These are phyloP conservation scores for Melinaea menophilus DNA, from an alignment of 2,888 invertebrate species.

Conservation along the genomic window DNA sequence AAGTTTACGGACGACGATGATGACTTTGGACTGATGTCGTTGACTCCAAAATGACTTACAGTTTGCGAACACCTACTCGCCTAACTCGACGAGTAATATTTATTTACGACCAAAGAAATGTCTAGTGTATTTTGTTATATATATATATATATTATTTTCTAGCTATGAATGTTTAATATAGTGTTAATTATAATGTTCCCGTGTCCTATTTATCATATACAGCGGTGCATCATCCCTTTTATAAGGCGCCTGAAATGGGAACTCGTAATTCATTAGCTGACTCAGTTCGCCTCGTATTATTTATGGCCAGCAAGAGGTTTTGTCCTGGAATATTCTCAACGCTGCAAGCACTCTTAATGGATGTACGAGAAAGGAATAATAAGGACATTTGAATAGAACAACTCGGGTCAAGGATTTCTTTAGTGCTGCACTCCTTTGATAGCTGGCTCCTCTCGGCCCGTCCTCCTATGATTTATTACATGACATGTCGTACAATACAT, in stretches of 20 bases:
- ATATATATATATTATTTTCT: background rate
- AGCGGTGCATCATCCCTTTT: slow-evolving; percentile 51
- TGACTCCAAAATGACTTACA: slow-evolving; percentile 57
- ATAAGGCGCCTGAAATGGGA: slow-evolving; percentile 49
- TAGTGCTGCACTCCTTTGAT: slow-evolving; percentile 27
- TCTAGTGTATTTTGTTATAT: background rate
- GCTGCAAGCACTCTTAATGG: slow-evolving; percentile 51
- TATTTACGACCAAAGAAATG: background rate
- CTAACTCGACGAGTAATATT: slow-evolving; percentile 43
- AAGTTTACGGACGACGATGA: slow-evolving; percentile 42
- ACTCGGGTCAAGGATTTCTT: slow-evolving; percentile 56
- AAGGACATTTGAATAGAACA: slow-evolving; percentile 62
- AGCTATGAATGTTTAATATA: background rate
- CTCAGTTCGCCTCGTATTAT: slow-evolving; percentile 63
- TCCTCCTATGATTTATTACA: slow-evolving; percentile 27
- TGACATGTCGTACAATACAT: slow-evolving; percentile 17
- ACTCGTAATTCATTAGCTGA: slow-evolving; percentile 72
- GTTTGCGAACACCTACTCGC: slow-evolving; percentile 46
- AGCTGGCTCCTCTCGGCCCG: slow-evolving; percentile 24
- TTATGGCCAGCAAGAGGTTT: slow-evolving; percentile 66
- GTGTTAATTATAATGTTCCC: background rate
- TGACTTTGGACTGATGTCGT: slow-evolving; percentile 60
- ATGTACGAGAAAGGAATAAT: slow-evolving; percentile 51
- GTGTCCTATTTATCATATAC: slow-evolving; percentile 26
- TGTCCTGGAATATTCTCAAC: slow-evolving; percentile 60